Percentiles rank a stretch among this genome's conserved stretches.
These are phyloP conservation scores for Mythimna vitellina DNA, from an alignment of 2,888 invertebrate genomes.

Conservation along the genomic window DNA sequence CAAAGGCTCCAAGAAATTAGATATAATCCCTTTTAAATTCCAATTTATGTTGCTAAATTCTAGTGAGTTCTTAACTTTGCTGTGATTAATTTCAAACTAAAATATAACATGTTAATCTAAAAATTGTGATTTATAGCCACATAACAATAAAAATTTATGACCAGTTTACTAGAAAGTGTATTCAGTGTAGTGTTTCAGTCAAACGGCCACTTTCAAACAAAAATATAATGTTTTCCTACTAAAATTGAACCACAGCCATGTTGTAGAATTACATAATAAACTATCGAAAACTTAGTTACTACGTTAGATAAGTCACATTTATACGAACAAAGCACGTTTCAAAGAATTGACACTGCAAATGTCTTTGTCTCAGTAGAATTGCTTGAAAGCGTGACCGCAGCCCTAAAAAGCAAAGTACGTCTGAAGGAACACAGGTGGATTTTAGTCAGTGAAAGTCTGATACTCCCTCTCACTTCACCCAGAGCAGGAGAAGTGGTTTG, in stretches of 20 bases:
- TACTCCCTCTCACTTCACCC: too few species aligned
- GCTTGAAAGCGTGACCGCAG: too few species aligned
- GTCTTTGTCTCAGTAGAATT: neutral
- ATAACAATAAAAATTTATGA: neutral
- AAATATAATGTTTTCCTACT: neutral
- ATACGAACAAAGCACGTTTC: neutral
- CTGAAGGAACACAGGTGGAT: too few species aligned
- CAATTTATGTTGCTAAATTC: neutral
- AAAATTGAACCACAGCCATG: neutral
- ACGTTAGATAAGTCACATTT: neutral
- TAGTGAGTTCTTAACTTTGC: neutral
- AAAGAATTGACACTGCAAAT: neutral
- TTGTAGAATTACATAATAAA: neutral
- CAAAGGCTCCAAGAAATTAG: constrained; percentile 5
- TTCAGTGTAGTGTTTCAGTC: neutral
- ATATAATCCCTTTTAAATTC: neutral
- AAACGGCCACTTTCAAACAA: neutral
- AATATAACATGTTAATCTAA: neutral
- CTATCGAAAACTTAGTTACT: neutral
- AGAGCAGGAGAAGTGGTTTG: too few species aligned
- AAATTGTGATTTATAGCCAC: neutral
- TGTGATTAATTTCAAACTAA: neutral
- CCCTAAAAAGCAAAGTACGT: too few species aligned
- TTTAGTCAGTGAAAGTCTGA: too few species aligned
- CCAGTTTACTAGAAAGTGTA: neutral